Evolutionary conservation across 2,888 invertebrate species (phyloP).

Genomic region (Sipha maydis): DNA sequence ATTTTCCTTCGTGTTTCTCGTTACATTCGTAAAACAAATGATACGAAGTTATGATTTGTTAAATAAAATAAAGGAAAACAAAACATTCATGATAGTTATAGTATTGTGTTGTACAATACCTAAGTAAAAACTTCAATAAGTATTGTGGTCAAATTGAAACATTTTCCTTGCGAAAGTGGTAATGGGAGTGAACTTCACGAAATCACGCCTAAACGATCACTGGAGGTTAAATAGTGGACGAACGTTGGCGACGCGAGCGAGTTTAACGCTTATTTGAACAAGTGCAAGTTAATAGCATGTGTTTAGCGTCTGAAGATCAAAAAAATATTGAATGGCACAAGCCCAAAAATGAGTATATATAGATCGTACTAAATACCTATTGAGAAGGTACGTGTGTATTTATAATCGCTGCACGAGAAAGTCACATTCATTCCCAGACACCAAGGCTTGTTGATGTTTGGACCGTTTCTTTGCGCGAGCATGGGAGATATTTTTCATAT

Average conservation of each 20-base stretch:
- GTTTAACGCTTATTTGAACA: not conserved
- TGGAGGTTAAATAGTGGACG: not conserved
- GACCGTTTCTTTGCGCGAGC: not conserved
- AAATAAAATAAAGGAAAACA: no score
- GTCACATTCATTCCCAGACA: constrained; percentile 7
- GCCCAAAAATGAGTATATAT: constrained; percentile 26
- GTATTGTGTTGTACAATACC: no score
- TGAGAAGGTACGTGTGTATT: constrained; percentile 15
- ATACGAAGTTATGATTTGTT: no score
- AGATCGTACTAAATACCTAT: constrained; percentile 21
- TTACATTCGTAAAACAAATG: no score
- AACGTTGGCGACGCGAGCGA: not conserved
- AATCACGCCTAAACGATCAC: no score
- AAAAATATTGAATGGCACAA: constrained; percentile 29
- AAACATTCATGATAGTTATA: no score
- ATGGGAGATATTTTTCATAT: not conserved
- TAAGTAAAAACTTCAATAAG: no score
- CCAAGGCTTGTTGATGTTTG: not conserved
- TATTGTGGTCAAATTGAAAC: no score
- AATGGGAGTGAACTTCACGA: no score
- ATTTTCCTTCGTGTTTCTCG: no score
- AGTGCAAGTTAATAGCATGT: constrained; percentile 4
- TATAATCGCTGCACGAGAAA: constrained; percentile 2
- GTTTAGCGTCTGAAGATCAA: constrained; percentile 18
- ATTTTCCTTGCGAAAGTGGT: no score